Conservation (phyloP, 2,888 invertebrate genomes). For the Rotaria magnacalcarata region DNA sequence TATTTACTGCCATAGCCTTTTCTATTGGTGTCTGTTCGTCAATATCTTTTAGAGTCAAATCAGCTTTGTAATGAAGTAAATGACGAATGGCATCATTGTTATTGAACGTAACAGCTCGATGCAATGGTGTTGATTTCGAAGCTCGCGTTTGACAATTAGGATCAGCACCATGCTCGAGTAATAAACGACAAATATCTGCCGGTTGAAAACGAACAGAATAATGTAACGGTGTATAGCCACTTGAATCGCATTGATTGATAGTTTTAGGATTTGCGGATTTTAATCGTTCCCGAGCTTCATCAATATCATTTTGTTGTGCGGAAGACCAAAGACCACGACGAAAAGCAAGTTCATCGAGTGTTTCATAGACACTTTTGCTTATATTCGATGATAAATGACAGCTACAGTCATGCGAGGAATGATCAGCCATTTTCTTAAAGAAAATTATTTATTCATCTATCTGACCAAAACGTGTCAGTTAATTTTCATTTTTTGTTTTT, state of each 20-base stretch:
- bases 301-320: conserved; percentile 2
- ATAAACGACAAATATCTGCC: not conserved
- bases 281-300: not conserved
- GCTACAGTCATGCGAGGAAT: not conserved
- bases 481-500: not conserved
- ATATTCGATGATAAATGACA: conserved; percentile 23
- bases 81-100: not conserved
- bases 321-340: conserved; percentile 23
- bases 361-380: not conserved
- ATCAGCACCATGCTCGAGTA: conserved; percentile 19
- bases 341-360: conserved; percentile 18
- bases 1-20: not conserved
- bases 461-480: not conserved
- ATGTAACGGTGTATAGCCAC: conserved; percentile 22
- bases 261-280: not conserved
- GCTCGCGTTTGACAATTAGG: conserved; percentile 15
- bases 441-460: not conserved
- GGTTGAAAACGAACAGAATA: conserved; percentile 13
- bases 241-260: not conserved
- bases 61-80: not conserved
- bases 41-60: not conserved
- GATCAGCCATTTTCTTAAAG: not conserved
- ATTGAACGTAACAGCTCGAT: not conserved
- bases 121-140: not conserved
- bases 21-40: conserved; percentile 15